These are phyloP conservation scores for Cheiracanthium punctorium DNA, from an alignment of 2,888 invertebrate genomes.

Conservation along the genomic window DNA sequence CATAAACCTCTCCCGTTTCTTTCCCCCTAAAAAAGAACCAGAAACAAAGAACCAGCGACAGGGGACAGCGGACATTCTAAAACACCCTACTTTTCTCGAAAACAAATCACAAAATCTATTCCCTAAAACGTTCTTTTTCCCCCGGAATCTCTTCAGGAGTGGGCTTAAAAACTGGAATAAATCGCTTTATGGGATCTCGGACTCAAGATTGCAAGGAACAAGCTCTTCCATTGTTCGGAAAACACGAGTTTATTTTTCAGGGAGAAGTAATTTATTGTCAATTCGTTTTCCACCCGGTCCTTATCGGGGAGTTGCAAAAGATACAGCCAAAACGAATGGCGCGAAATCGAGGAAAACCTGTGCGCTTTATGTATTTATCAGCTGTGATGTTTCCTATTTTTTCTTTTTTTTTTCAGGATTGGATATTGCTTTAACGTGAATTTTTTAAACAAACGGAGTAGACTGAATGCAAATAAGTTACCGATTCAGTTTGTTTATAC, in stretches of 20 bases:
- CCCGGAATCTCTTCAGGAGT: background rate
- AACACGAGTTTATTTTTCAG: conserved; percentile 31
- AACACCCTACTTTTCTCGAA: background rate
- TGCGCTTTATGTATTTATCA: too few relatives aligned
- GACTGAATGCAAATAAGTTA: too few relatives aligned
- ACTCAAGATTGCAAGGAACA: background rate
- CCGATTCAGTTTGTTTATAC: too few relatives aligned
- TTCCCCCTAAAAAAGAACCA: too few relatives aligned
- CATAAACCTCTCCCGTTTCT: too few relatives aligned
- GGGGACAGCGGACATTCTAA: background rate
- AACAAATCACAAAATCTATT: background rate
- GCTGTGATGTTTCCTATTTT: too few relatives aligned
- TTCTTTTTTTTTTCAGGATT: too few relatives aligned
- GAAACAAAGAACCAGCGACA: background rate
- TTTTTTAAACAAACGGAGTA: too few relatives aligned
- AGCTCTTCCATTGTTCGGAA: conserved; percentile 21
- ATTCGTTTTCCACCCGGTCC: conserved; percentile 33
- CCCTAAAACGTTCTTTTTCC: background rate
- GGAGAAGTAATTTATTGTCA: conserved; percentile 46
- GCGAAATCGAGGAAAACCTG: too few relatives aligned
- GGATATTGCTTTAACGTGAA: too few relatives aligned
- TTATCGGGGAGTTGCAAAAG: background rate
- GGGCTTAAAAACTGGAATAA: background rate
- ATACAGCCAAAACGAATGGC: background rate
- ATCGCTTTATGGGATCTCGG: background rate